Conservation (phyloP, 2,113 vertebrate genomes). For the Bufo bufo region DNA sequence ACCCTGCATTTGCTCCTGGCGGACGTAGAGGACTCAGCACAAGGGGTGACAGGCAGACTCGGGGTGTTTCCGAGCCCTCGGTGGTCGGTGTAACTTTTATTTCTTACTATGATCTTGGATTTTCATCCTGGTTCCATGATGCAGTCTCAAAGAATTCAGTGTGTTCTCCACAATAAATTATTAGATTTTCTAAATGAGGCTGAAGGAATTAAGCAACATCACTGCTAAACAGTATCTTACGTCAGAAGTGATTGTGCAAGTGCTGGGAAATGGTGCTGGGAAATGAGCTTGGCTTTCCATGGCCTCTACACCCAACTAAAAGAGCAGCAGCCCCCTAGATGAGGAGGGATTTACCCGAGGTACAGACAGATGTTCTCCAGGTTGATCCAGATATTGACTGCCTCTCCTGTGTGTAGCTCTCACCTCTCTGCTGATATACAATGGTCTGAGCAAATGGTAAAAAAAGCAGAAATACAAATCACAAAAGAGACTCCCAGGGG, state of each 20-base stretch:
- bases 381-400: too few species aligned
- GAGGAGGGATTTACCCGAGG: not conserved
- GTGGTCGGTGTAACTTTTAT: too few species aligned
- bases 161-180: not conserved
- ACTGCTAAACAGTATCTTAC: not conserved
- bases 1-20: too few species aligned
- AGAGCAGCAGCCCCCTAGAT: not conserved
- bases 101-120: not conserved
- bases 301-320: not conserved
- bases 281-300: constrained; percentile 1
- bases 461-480: too few species aligned
- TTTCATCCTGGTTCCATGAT: not conserved
- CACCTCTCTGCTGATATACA: not conserved
- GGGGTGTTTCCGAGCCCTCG: too few species aligned
- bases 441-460: too few species aligned
- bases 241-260: not conserved
- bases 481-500: too few species aligned
- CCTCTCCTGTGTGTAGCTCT: not conserved
- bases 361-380: not conserved
- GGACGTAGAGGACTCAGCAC: too few species aligned
- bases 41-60: too few species aligned
- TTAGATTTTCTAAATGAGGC: too few species aligned
- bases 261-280: not conserved
- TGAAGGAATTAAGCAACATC: not conserved
- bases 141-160: not conserved